These are phyloP conservation scores for Cyprinodon diabolis DNA, from an alignment of 2,797 vertebrate genomes.

Conservation along the genomic window DNA sequence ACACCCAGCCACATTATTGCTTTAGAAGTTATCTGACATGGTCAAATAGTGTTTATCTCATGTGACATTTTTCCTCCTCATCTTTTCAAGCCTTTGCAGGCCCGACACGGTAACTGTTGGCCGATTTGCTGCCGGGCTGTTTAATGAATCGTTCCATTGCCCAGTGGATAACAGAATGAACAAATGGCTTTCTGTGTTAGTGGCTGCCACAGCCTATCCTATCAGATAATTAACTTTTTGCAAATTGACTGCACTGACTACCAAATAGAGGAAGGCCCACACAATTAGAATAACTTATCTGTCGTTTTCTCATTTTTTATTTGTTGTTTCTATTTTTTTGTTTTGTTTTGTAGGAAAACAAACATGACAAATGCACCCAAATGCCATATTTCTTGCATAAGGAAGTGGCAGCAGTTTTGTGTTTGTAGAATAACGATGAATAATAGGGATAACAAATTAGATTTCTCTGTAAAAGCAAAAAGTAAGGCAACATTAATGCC, in stretches of 20 bases:
- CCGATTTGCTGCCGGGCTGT: slow-evolving; percentile 78
- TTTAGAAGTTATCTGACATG: slow-evolving; percentile 53
- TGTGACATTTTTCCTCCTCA: slow-evolving; percentile 57
- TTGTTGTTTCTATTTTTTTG: slow-evolving; percentile 17
- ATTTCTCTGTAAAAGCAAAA: background rate
- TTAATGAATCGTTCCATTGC: slow-evolving; percentile 81
- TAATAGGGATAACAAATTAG: background rate
- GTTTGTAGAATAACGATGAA: slow-evolving; percentile 51
- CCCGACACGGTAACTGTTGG: slow-evolving; percentile 73
- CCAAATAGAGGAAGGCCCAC: slow-evolving; percentile 70
- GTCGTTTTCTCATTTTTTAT: slow-evolving; percentile 50
- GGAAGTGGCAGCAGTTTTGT: slow-evolving; percentile 33
- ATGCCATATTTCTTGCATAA: slow-evolving; percentile 66
- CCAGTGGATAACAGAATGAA: slow-evolving; percentile 84
- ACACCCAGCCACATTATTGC: slow-evolving; percentile 30
- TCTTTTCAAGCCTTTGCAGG: slow-evolving; percentile 68
- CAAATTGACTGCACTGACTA: slow-evolving; percentile 80
- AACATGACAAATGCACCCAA: slow-evolving; percentile 73
- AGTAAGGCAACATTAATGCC: background rate
- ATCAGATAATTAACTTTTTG: slow-evolving; percentile 90
- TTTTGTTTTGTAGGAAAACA: slow-evolving; percentile 61
- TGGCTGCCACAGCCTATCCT: slow-evolving; percentile 82
- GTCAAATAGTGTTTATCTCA: slow-evolving; percentile 66
- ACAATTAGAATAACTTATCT: slow-evolving; percentile 81
- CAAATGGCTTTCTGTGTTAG: slow-evolving; percentile 79